A percentile compares a stretch with the other conserved stretches of the same genome.
Evolutionary conservation across 2,797 vertebrate genomes (phyloP).

Genomic region (Centroberyx gerrardi): DNA sequence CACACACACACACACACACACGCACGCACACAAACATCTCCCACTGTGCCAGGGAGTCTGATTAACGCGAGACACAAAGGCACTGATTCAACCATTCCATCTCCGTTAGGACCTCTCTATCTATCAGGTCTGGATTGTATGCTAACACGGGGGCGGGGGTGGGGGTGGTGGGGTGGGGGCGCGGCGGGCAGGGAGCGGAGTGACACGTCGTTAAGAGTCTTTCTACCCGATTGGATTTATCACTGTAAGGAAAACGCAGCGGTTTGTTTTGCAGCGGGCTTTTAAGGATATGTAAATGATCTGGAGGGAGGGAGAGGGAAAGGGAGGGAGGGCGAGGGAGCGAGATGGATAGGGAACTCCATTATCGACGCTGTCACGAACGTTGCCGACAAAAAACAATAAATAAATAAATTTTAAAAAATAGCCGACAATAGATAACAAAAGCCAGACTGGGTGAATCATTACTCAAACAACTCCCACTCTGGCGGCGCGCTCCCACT

Average conservation of each 20-base stretch:
- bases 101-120: conserved; percentile 67
- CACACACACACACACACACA: conserved; percentile 24
- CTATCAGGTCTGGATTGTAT: conserved; percentile 67
- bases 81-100: conserved; percentile 69
- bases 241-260: conserved; percentile 64
- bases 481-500: background rate
- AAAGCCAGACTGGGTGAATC: conserved; percentile 24
- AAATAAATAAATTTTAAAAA: conserved; percentile 39
- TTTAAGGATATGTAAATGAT: conserved; percentile 78
- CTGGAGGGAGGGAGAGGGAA: conserved; percentile 3
- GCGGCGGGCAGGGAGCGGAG: conserved; percentile 29
- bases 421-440: conserved; percentile 50
- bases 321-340: background rate
- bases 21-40: conserved; percentile 28
- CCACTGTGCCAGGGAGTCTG: conserved; percentile 44
- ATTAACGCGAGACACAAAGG: conserved; percentile 73
- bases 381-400: conserved; percentile 52
- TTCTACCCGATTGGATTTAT: conserved; percentile 72
- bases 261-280: conserved; percentile 69
- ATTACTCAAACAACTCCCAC: conserved; percentile 33
- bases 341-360: conserved; percentile 58
- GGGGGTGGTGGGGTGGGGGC: conserved; percentile 15
- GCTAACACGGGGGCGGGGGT: conserved; percentile 54
- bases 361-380: conserved; percentile 62
- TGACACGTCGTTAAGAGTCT: conserved; percentile 67